Conservation (phyloP, 1,140 invertebrate species). For the Leguminivora glycinivorella region DNA sequence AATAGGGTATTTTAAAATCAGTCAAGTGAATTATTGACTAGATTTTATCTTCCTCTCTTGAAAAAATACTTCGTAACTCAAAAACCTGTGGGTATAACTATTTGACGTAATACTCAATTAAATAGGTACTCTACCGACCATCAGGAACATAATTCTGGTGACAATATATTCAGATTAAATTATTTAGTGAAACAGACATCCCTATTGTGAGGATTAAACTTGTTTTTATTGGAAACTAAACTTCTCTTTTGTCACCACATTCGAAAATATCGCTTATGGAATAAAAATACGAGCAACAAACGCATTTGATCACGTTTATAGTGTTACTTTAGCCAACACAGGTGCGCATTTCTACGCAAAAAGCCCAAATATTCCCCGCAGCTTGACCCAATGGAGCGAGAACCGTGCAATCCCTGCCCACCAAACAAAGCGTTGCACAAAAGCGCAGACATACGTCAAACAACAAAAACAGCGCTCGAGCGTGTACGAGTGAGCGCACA, state of each 20-base stretch:
- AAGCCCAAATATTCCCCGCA: background rate
- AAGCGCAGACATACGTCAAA: constrained; percentile 69
- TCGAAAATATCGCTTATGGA: no score
- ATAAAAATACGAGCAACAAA: no score
- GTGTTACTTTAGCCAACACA: background rate
- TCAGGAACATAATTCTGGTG: no score
- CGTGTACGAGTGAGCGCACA: constrained; percentile 58
- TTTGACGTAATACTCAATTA: no score
- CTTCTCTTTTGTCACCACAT: no score
- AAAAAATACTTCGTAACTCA: background rate
- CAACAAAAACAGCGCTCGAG: constrained; percentile 70
- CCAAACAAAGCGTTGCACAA: constrained; percentile 50
- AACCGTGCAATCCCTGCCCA: constrained; percentile 45
- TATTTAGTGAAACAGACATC: no score
- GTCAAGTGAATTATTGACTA: background rate
- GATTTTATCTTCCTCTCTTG: background rate
- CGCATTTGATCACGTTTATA: no score
- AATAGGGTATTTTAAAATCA: background rate
- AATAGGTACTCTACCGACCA: no score
- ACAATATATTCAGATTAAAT: no score
- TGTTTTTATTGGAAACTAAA: no score
- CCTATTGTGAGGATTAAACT: no score
- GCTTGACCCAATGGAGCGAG: constrained; percentile 43
- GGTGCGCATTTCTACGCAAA: background rate
- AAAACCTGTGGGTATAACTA: no score